Evolutionary conservation across 2,113 vertebrate genomes (phyloP).

Genomic region (Vicugna pacos): DNA sequence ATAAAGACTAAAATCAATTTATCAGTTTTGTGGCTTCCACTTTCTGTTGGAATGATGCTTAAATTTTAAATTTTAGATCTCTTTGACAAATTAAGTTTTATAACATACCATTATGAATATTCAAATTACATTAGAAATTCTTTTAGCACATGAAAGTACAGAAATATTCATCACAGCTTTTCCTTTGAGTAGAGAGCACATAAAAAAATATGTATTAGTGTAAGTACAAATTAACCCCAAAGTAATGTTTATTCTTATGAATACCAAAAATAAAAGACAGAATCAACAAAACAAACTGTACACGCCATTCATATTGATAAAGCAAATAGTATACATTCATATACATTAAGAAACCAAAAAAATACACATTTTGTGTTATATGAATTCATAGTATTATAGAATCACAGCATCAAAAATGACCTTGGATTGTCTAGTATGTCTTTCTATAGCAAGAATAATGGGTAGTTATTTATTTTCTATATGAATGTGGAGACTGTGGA

Average conservation of each 20-base stretch:
- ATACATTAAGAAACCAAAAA: background rate
- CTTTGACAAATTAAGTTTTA: constrained; percentile 42
- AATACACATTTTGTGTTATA: background rate
- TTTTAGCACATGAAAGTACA: background rate
- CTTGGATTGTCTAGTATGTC: background rate
- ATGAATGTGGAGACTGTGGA: background rate
- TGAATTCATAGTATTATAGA: background rate
- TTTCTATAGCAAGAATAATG: background rate
- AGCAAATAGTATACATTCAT: background rate
- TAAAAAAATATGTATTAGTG: background rate
- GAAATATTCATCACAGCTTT: background rate
- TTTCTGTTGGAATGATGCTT: background rate
- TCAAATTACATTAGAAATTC: constrained; percentile 31
- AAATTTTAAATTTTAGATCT: constrained; percentile 33
- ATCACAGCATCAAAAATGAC: background rate
- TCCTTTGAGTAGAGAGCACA: background rate
- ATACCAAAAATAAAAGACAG: background rate
- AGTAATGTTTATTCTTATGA: background rate
- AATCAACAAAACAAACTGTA: background rate
- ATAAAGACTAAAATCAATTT: background rate
- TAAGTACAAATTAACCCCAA: background rate
- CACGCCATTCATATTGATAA: background rate
- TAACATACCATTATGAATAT: background rate
- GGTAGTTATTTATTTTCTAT: background rate
- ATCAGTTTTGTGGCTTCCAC: background rate